Percentiles rank a stretch among this genome's conserved stretches.
Evolutionary conservation across 2,888 invertebrate species (phyloP).

Genomic region (Euzetes globulus): DNA sequence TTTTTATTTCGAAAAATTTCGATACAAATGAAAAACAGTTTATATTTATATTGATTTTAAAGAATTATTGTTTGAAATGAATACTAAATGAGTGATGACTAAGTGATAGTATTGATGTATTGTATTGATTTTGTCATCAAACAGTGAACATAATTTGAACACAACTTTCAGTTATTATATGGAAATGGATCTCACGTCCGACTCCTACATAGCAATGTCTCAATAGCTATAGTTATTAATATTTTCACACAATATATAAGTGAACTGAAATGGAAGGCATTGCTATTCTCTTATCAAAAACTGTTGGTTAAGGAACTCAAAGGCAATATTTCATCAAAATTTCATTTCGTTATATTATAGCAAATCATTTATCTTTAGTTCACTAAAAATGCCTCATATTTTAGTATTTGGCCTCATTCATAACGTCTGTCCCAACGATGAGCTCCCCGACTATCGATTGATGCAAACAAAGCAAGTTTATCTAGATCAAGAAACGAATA

Average conservation of each 20-base stretch:
- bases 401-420: background rate
- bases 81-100: background rate
- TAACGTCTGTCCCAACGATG: background rate
- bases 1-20: too few relatives aligned
- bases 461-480: background rate
- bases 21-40: too few relatives aligned
- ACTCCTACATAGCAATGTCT: constrained; percentile 2
- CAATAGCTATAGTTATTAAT: constrained; percentile 15
- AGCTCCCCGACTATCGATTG: background rate
- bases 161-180: background rate
- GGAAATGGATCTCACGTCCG: constrained; percentile 2
- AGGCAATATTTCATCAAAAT: constrained; percentile 15
- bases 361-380: constrained; percentile 23
- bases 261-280: background rate
- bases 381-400: background rate
- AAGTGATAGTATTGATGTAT: background rate
- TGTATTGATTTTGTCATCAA: background rate
- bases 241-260: background rate
- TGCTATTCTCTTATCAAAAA: constrained; percentile 5
- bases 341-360: constrained; percentile 22
- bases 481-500: too few relatives aligned
- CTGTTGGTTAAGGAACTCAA: background rate
- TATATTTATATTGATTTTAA: background rate
- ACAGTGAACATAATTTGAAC: background rate
- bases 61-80: background rate